Base-by-base conservation (phyloP, 2,888 invertebrate genomes). In the Brenthis daphne region DNA sequence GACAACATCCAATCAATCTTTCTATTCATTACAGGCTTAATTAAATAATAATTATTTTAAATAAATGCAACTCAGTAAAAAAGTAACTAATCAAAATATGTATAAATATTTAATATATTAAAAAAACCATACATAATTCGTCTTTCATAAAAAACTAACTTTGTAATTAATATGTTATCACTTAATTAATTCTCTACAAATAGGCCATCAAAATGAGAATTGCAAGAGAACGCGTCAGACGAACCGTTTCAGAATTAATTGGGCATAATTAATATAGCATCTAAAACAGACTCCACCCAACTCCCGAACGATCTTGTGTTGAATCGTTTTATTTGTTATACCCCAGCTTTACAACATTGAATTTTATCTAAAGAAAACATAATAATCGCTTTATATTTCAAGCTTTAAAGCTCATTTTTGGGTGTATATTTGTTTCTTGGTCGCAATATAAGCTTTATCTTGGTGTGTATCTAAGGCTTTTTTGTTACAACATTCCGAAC, bases 401-500 rank as follows among this genome's bases (percentile, higher is more conserved):
- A 82, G 75, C 71, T 0, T 50, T 82, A 86, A 77, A 76, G 80
- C 16, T 77, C 66, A 48, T 82, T 67, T 77, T 68, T 84, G 12
- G 57, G 65, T 63, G 67, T 33, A 14, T 50, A 48, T 13, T 37
- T 55, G 13, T 24, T 75, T 69, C 64, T 51, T 51, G 67, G 79
- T 70, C 57, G 85, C 75, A 85, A 81, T 83, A 78, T 76, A 76
- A 80, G 79, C 78, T 78, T 82, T 85, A 86, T 86, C 85, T 80
- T 86, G 83, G 86, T 90, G 89, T 89, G 89, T 90, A 88, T 89
- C 89, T 89, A 86, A 90, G 82, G 88, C 85, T 87, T 92, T 91
- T 92, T 92, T 92, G 90, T 92, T 85, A 89, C 86, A 86, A 82
- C 92, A 92, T 92, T 92, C 92, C 92, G 84, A 85, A 92, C 92